These are phyloP conservation scores for Turritopsis rubra DNA, from an alignment of 30 jellyfish, hydroid and myxozoan species.

Conservation along the genomic window DNA sequence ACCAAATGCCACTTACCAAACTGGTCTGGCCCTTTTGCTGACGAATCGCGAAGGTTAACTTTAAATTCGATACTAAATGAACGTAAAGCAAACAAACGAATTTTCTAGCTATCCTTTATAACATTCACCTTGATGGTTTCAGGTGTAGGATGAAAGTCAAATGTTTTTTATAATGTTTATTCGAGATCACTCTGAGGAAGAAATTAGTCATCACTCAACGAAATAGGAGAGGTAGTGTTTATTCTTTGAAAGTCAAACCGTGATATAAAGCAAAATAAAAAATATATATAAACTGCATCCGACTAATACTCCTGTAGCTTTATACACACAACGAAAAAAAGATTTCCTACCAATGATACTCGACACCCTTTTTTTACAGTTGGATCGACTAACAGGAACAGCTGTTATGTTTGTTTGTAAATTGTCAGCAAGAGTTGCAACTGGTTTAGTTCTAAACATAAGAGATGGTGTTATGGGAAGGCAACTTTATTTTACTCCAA, in stretches of 20 bases:
- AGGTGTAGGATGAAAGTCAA: too few species aligned
- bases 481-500: background rate
- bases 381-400: conserved; percentile 21
- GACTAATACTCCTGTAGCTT: too few species aligned
- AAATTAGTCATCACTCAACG: too few species aligned
- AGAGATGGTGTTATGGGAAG: background rate
- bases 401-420: conserved; percentile 2
- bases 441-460: conserved; percentile 13
- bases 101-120: too few species aligned
- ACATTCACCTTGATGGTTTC: too few species aligned
- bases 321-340: too few species aligned
- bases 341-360: conserved; percentile 56
- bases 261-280: too few species aligned
- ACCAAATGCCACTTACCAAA: background rate
- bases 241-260: too few species aligned
- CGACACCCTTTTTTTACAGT: conserved; percentile 44
- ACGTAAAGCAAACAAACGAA: background rate
- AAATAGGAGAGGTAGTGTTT: too few species aligned
- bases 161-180: too few species aligned
- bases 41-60: background rate
- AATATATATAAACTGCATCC: too few species aligned
- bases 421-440: conserved; percentile 7
- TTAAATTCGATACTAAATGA: conserved; percentile 7
- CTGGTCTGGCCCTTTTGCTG: background rate
- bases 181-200: too few species aligned